Percentiles rank a stretch among this genome's conserved stretches.
Conservation (phyloP, 2,888 invertebrate species). For the Incurvaria masculella region DNA sequence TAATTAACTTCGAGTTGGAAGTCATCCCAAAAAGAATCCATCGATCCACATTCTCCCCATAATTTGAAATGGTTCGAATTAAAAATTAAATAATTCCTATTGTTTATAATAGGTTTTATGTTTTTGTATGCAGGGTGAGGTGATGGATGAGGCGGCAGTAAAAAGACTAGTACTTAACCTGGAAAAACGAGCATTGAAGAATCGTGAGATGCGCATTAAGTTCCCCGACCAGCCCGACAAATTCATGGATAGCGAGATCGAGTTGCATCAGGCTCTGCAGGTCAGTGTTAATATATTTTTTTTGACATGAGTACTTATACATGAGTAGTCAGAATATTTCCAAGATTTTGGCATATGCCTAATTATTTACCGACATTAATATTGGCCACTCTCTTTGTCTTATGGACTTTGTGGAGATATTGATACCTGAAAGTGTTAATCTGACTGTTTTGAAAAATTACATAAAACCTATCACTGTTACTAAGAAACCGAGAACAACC, state of each 20-base stretch:
- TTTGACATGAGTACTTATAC: conserved; percentile 4
- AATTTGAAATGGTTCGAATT: too few species aligned
- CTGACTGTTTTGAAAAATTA: too few species aligned
- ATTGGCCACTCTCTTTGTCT: conserved; percentile 1
- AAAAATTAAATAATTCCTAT: too few species aligned
- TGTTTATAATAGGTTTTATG: neutral
- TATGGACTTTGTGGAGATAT: conserved; percentile 1
- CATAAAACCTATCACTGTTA: too few species aligned
- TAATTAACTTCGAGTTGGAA: too few species aligned
- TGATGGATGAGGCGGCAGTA: conserved; percentile 81
- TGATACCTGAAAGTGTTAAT: conserved; percentile 2
- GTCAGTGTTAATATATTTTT: too few species aligned
- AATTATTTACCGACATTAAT: neutral
- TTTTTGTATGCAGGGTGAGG: conserved; percentile 62
- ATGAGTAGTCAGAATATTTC: neutral
- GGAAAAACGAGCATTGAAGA: conserved; percentile 90
- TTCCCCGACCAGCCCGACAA: conserved; percentile 96
- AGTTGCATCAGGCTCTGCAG: conserved; percentile 85
- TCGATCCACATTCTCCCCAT: too few species aligned
- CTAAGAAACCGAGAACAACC: too few species aligned
- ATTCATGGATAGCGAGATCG: conserved; percentile 98
- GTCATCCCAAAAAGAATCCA: too few species aligned
- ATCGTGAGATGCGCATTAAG: conserved; percentile 98
- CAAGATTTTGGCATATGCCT: neutral
- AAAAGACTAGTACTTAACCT: conserved; percentile 89